A percentile compares a stretch with the other conserved stretches of the same genome.
Conservation (phyloP, 2,797 vertebrate species). For the Octomys mimax region DNA sequence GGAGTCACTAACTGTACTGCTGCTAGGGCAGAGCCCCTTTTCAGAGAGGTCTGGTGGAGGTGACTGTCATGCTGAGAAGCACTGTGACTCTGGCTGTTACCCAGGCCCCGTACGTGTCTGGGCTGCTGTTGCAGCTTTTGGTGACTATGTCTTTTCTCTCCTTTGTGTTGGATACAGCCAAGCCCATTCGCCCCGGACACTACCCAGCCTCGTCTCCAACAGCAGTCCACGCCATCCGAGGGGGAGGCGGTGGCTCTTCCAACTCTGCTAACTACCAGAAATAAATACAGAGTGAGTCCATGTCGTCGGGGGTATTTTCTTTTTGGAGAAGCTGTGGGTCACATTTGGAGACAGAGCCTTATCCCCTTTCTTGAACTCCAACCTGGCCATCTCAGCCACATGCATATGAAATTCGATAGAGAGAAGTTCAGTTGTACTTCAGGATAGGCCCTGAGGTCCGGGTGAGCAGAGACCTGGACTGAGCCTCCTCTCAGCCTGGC, state of each 20-base stretch:
- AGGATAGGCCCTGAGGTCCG: not conserved
- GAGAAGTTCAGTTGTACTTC: not conserved
- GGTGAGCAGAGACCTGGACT: not conserved
- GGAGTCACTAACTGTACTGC: not conserved
- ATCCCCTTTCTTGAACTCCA: not conserved
- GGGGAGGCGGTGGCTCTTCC: constrained; percentile 86
- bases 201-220: constrained; percentile 92
- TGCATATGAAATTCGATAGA: not conserved
- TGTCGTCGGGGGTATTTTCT: not conserved
- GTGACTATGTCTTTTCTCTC: constrained; percentile 27
- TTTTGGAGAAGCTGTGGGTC: not conserved
- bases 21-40: not conserved
- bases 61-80: not conserved
- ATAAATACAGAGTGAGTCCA: constrained; percentile 87
- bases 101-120: not conserved
- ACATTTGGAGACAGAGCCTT: not conserved
- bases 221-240: constrained; percentile 90
- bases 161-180: constrained; percentile 89
- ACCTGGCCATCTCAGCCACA: not conserved
- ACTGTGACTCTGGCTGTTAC: not conserved
- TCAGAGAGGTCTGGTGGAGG: not conserved
- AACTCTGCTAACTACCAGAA: constrained; percentile 92
- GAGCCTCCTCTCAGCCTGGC: not conserved
- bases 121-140: not conserved
- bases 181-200: constrained; percentile 97